Base-by-base conservation (phyloP, 2,797 vertebrate species). In the Dicrostonyx torquatus region DNA sequence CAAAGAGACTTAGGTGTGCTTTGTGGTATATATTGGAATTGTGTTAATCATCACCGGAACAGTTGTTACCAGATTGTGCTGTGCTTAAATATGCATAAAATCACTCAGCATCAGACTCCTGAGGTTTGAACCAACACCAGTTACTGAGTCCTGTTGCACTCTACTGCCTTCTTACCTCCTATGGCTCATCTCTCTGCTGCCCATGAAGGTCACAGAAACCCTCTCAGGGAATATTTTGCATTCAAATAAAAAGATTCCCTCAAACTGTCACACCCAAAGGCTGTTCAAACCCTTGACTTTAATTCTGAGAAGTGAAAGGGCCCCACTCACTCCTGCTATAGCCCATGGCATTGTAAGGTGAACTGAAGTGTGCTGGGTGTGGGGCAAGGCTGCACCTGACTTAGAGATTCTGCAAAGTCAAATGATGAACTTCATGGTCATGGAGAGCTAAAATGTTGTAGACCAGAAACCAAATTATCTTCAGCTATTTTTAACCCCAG, bases 301-400 rank as follows among this genome's bases (percentile, higher is more conserved):
- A 40, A 11, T 6, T 64, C 72, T 60, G 37, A 37, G 29, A 12
- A n/a, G 15, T 5, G 4, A 43, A n/a, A 70, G 86, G 55, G 1
- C 12, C 1, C 1, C 0, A 5, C 64, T 20, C 31, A 20, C 20
- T n/a, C 26, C 22, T 60, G 13, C 1, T 34, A 53, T 5, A 15
- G 3, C 0, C 24, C 13, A 0, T 1, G 55, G 31, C 31, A 5
- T 45, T 40, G 37, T 55, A 20, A 48, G 1, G 6, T 17, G 34
- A 48, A 45, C 45, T 70, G 45, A 70, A 17, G 64, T 53, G n/a
- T n/a, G 15, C 22, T 68, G 34, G 13, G 40, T 34, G 34, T 2
- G 34, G 20, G 64, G 18, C 6, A 13, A 34, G 48, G 15, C 6
- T 78, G 31, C 18, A 53, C 18, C 45, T 43, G 17, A 8, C 1